These are phyloP conservation scores for Chrysaora quinquecirrha DNA, from an alignment of 30 jellyfish, hydroid and myxozoan species.

Conservation along the genomic window DNA sequence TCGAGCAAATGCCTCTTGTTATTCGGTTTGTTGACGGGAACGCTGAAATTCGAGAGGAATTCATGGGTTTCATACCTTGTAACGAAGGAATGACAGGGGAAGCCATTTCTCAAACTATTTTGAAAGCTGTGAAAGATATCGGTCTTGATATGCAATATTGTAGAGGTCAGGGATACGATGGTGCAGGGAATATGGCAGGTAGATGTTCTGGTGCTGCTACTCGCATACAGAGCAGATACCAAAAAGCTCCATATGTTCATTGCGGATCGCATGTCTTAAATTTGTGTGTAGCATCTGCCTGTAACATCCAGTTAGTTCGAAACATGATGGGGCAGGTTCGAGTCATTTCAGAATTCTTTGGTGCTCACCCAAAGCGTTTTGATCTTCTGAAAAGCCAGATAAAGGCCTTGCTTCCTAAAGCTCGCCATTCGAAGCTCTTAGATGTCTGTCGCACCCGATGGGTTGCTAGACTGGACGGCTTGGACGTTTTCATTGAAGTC, in stretches of 20 bases:
- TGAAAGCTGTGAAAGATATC: constrained; percentile 26
- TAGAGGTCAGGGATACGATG: constrained; percentile 81
- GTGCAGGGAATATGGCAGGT: constrained; percentile 88
- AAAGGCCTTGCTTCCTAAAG: not conserved
- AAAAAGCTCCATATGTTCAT: constrained; percentile 61
- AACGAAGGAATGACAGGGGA: constrained; percentile 66
- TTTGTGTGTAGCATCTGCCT: constrained; percentile 60
- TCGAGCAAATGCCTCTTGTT: constrained; percentile 50
- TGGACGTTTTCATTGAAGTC: constrained; percentile 38
- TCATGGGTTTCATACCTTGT: constrained; percentile 73
- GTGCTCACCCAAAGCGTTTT: constrained; percentile 11
- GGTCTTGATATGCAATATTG: constrained; percentile 51
- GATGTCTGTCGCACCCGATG: constrained; percentile 75
- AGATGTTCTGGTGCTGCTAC: constrained; percentile 63
- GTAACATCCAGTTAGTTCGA: constrained; percentile 27
- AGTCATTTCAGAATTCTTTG: constrained; percentile 24
- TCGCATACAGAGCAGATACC: constrained; percentile 4
- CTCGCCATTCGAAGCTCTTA: constrained; percentile 26
- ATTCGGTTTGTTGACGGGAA: constrained; percentile 40
- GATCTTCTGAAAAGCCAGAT: constrained; percentile 5
- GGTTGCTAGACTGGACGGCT: constrained; percentile 63
- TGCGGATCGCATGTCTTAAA: constrained; percentile 67
- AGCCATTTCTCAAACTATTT: constrained; percentile 42
- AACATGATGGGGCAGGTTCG: constrained; percentile 67
- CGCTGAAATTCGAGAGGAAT: constrained; percentile 67